Conservation (phyloP, 2,888 invertebrate species). For the Nomada lathburiana region DNA sequence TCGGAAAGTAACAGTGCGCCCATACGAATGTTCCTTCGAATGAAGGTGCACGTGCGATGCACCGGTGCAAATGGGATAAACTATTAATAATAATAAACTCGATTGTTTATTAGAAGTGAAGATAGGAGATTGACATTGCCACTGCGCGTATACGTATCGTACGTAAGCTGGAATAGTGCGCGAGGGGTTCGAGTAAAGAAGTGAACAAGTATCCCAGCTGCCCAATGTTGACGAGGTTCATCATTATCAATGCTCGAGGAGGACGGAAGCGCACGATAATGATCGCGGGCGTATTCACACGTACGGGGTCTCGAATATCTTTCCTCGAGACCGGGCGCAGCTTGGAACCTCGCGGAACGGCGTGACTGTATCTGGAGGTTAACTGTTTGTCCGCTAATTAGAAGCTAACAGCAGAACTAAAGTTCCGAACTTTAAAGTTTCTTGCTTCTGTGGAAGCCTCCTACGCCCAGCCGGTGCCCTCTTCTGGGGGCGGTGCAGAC, state of each 20-base stretch:
- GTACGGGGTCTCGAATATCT: slow-evolving; percentile 53
- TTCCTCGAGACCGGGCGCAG: slow-evolving; percentile 56
- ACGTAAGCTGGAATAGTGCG: not conserved
- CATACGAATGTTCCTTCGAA: no score
- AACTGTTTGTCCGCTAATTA: slow-evolving; percentile 84
- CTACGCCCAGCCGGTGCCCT: slow-evolving; percentile 60
- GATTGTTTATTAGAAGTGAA: no score
- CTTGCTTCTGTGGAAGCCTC: slow-evolving; percentile 77
- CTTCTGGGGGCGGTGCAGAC: slow-evolving; percentile 58
- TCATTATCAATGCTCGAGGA: not conserved
- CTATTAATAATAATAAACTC: no score
- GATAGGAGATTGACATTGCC: no score
- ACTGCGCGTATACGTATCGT: no score
- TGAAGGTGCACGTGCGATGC: no score
- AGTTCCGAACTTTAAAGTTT: slow-evolving; percentile 83
- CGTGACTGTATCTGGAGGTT: slow-evolving; percentile 77
- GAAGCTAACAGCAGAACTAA: slow-evolving; percentile 83
- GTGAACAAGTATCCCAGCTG: no score
- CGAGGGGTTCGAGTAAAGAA: not conserved
- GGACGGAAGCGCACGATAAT: slow-evolving; percentile 36
- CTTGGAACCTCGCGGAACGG: slow-evolving; percentile 25
- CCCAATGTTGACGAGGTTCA: not conserved
- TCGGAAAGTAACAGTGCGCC: no score
- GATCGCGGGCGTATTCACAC: slow-evolving; percentile 38
- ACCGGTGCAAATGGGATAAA: no score